These are phyloP conservation scores for Nephrotoma appendiculata DNA, from an alignment of 2,888 invertebrate genomes.

Conservation along the genomic window DNA sequence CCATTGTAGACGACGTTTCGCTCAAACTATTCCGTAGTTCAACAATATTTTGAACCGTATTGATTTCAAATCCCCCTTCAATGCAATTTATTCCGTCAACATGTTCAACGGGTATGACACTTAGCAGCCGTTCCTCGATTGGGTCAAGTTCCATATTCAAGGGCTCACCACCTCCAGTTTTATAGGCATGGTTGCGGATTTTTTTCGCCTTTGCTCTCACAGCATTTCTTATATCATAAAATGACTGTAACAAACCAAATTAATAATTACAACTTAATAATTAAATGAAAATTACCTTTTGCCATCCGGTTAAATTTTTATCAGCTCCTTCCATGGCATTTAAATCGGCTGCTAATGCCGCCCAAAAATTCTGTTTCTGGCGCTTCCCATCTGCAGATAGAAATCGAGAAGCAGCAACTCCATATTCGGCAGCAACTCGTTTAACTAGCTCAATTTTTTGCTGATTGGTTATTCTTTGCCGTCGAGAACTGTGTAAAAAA, in stretches of 20 bases:
- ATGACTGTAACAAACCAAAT: not conserved
- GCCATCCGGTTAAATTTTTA: not conserved
- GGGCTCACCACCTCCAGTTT: not conserved
- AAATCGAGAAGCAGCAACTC: not conserved
- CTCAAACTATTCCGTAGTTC: not conserved
- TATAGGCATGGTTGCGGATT: not conserved
- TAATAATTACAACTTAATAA: not conserved
- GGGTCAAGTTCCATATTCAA: not conserved
- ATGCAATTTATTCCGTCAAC: not conserved
- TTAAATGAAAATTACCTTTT: not conserved
- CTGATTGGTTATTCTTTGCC: no score
- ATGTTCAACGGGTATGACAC: not conserved
- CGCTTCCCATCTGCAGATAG: not conserved
- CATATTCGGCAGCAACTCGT: no score
- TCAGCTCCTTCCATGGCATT: not conserved
- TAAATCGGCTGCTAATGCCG: not conserved
- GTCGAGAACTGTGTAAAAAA: no score
- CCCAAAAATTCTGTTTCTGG: not conserved
- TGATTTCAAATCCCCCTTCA: not conserved
- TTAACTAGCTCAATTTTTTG: no score
- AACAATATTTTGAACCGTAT: not conserved
- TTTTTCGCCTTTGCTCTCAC: not conserved
- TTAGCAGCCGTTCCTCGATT: not conserved
- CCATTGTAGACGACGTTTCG: not conserved
- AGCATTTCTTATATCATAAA: not conserved